These are phyloP conservation scores for Margarornis squamiger DNA, from an alignment of 2,797 vertebrate species.

Conservation along the genomic window DNA sequence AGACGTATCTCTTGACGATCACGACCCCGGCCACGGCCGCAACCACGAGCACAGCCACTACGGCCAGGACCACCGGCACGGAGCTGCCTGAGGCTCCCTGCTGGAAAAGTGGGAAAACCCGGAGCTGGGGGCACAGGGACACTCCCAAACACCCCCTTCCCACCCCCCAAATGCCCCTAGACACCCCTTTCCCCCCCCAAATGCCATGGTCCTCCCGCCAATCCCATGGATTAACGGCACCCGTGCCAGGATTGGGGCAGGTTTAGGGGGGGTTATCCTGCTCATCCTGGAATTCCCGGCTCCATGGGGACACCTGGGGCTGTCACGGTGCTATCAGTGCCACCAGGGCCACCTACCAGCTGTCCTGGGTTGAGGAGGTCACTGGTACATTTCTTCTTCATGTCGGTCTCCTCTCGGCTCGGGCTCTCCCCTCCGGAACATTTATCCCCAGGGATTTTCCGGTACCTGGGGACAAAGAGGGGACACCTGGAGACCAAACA, in stretches of 20 bases:
- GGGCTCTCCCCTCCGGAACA: constrained; percentile 85
- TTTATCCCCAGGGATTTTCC: constrained; percentile 94
- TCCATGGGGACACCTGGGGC: background rate
- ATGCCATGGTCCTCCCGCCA: too few species aligned
- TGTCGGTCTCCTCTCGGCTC: constrained; percentile 82
- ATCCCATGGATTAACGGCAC: too few species aligned
- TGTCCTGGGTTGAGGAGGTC: constrained; percentile 78
- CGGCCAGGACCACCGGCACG: background rate
- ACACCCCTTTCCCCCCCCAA: too few species aligned
- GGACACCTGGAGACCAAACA: background rate
- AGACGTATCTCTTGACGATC: background rate
- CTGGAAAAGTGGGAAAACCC: background rate
- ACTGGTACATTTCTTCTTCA: constrained; percentile 89
- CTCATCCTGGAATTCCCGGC: background rate
- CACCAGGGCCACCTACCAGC: constrained; percentile 47
- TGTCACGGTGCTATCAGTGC: background rate
- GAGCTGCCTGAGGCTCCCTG: background rate
- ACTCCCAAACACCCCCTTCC: background rate
- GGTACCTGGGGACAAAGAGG: constrained; percentile 79
- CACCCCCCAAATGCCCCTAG: too few species aligned
- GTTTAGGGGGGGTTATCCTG: background rate
- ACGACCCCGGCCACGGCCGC: background rate
- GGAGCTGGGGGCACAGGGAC: background rate
- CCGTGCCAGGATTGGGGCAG: too few species aligned
- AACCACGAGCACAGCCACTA: background rate